phyloP scores from a whole-genome alignment of 2,797 vertebrate species.

The Glossophaga mutica region DNA sequence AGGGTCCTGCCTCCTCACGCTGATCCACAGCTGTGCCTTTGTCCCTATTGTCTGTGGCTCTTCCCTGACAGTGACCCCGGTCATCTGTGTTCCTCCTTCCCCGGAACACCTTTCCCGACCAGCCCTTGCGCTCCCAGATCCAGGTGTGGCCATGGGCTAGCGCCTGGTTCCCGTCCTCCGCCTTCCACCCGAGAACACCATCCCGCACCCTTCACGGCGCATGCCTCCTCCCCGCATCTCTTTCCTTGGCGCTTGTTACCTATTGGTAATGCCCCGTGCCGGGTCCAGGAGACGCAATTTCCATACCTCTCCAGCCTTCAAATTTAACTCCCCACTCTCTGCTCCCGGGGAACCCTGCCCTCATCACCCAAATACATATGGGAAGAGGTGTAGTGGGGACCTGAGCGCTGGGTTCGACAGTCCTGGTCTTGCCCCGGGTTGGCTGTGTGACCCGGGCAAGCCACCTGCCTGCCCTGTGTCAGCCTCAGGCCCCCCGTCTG shows the following conservation, averaged over 20 bases:
- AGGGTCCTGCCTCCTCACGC: neutral
- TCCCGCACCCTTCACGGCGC: neutral
- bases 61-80: neutral
- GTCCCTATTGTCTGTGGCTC: neutral
- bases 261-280: neutral
- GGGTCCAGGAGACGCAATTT: neutral
- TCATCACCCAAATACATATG: neutral
- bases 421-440: neutral
- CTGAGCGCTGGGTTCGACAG: neutral
- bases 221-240: rapidly evolving
- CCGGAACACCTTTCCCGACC: neutral
- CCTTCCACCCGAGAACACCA: neutral
- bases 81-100: rapidly evolving
- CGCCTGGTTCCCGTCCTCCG: neutral
- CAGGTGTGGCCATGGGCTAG: rapidly evolving
- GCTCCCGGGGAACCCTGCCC: neutral
- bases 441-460: neutral
- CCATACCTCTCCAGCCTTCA: neutral
- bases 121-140: neutral
- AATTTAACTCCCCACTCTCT: neutral
- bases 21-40: rapidly evolving
- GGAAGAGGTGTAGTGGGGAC: neutral
- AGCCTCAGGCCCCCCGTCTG: too few species aligned
- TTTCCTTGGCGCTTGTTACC: neutral
- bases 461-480: neutral